Evolutionary conservation across 2,113 vertebrate species (phyloP), one percentile per base, ranked within the genome.

Genomic region (Lophochroa leadbeateri): DNA sequence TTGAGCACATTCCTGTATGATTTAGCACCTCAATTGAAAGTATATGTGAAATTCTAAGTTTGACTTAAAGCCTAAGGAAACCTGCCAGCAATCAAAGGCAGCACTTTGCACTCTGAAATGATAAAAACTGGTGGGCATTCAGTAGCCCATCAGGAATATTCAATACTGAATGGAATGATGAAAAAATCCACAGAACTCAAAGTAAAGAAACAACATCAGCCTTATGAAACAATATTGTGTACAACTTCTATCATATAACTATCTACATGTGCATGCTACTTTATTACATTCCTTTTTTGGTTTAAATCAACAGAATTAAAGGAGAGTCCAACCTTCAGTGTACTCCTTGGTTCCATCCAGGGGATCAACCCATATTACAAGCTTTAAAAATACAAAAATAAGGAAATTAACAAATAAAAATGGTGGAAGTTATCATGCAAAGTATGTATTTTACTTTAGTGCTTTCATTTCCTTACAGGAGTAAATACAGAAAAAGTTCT

Each of bases 311-410:
- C 46, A 92, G 14, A 86, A 43, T 25, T 53, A 93, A 93, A 95
- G 93, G 39, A 95, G 57, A 96, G 67, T 94, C 98, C 87, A 92
- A 99, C 99, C 99, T 99, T 99, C 99, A 29, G 99, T 99, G 79
- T 99, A 99, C 92, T 99, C 99, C 96, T 99, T 99, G 67, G 99
- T 99, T 74, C 99, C 99, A 94, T 99, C 99, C 68, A 99, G 97
- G 65, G 99, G 99, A 96, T 99, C 99, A 21, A 99, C 99, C 99
- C 99, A 99, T 86, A 99, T 99, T 55, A 99, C 99, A 28, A 99
- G 98, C 99, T 99, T 88, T 83, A 78, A 91, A 53, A 98, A 20
- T 93, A 50, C 88, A 64, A 94, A 39, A 57, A n/a, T 8, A 86
- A 53, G 10, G 67, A 85, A 83, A 86, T 88, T 60, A 94, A 71